phyloP scores from a whole-genome alignment of 2,797 vertebrate genomes.

The Tenualosa thibaudeaui region DNA sequence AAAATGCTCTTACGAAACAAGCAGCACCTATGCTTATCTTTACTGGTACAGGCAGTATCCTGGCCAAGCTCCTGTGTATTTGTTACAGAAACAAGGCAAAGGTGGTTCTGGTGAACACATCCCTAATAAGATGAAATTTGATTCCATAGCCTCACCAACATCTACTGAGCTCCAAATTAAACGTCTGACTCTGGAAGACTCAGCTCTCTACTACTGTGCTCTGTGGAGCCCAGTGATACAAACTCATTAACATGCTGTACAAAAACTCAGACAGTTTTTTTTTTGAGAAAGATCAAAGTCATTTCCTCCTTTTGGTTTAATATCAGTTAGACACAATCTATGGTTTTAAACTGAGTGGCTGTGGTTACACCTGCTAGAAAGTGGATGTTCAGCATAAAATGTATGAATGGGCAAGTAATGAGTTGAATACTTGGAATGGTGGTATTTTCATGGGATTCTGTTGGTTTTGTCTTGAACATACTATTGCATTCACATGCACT shows the following conservation, averaged over 20 bases:
- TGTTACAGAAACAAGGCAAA: conserved; percentile 9
- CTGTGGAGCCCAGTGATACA: conserved; percentile 39
- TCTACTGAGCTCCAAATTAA: conserved; percentile 34
- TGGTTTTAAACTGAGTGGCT: not conserved
- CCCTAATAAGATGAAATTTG: conserved; percentile 5
- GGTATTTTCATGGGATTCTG: no score
- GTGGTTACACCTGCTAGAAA: no score
- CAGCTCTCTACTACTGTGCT: conserved; percentile 48
- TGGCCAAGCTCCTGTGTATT: not conserved
- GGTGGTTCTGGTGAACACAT: not conserved
- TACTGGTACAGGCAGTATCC: conserved; percentile 28
- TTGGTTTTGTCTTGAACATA: no score
- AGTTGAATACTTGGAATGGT: no score
- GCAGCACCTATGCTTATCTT: not conserved
- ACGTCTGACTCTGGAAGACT: conserved; percentile 35
- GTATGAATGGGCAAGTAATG: no score
- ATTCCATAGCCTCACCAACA: not conserved
- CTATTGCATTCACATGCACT: no score
- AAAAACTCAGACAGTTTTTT: conserved; percentile 34
- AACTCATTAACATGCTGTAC: conserved; percentile 19
- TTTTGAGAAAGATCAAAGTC: not conserved
- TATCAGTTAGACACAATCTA: no score
- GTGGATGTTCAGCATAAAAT: no score
- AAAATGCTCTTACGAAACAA: conserved; percentile 2
- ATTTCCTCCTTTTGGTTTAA: not conserved